A percentile compares a stretch with the other conserved stretches of the same genome.
These are phyloP conservation scores for Drosophila demipolita DNA, from an alignment of 2,888 invertebrate species.

Conservation along the genomic window DNA sequence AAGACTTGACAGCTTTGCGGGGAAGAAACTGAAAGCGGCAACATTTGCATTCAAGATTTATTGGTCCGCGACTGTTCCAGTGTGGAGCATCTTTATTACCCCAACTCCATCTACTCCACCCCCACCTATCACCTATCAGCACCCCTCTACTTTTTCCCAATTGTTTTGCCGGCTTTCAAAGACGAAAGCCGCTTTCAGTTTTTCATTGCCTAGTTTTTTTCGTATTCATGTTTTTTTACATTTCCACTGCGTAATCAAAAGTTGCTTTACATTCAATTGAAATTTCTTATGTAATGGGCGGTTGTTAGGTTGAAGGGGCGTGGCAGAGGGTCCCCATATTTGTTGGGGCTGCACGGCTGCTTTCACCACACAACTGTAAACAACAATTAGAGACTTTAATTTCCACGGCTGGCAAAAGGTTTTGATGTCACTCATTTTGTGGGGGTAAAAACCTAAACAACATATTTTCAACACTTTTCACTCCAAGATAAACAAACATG, in stretches of 20 bases:
- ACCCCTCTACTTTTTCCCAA: slow-evolving; percentile 2
- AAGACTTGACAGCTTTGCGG: slow-evolving; percentile 48
- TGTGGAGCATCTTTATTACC: slow-evolving; percentile 26
- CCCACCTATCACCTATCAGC: neutral
- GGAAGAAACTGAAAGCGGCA: slow-evolving; percentile 49
- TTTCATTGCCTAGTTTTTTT: slow-evolving; percentile 30
- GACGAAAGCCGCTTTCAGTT: slow-evolving; percentile 62
- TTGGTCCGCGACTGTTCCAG: slow-evolving; percentile 57
- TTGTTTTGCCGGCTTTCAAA: slow-evolving; percentile 64
- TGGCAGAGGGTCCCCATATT: slow-evolving; percentile 12
- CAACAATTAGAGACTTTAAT: slow-evolving; percentile 64
- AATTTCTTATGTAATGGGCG: slow-evolving; percentile 57
- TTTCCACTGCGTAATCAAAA: slow-evolving; percentile 54
- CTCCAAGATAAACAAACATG: slow-evolving; percentile 55
- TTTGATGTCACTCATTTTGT: slow-evolving; percentile 12
- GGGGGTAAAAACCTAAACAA: slow-evolving; percentile 47
- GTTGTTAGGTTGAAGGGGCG: slow-evolving; percentile 18
- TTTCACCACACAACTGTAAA: slow-evolving; percentile 68
- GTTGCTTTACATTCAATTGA: slow-evolving; percentile 58
- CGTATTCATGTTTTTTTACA: slow-evolving; percentile 30
- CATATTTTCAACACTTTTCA: slow-evolving; percentile 69
- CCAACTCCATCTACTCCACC: slow-evolving; percentile 4
- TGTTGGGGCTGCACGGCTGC: slow-evolving; percentile 39
- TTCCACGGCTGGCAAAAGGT: slow-evolving; percentile 39
- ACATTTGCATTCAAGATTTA: slow-evolving; percentile 77